Base-by-base conservation (phyloP, 2,888 invertebrate species). In the Hipparchia semele region DNA sequence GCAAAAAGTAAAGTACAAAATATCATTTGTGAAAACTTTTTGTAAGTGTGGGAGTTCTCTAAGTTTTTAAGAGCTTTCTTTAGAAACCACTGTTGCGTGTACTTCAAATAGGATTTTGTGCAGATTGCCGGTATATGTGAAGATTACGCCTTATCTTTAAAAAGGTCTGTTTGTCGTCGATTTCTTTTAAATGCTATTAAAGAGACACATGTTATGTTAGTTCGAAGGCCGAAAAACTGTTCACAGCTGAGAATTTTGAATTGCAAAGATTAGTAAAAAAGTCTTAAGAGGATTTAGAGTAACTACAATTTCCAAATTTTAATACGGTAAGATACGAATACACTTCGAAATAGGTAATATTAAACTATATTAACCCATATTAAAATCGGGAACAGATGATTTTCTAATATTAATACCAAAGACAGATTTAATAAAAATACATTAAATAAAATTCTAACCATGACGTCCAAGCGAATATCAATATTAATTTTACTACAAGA, bases 31-130 rank as follows among this genome's bases (percentile, higher is more conserved):
- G 82, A 84, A 86, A 84, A 83, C 86, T 86, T 88, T 87, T 84
- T 90, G 78, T 73, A 82, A 88, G 90, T 90, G 92, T 90, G 91
- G 90, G 93, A 90, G 90, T 87, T 82, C 83, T 83, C 83, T 79
- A 80, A 82, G 82, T 79, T 81, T 83, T 86, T 80, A 80, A 86
- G 84, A 87, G 87, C 73, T 74, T 79, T 81, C 87, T 88, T 89
- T 88, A 85, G 86, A 88, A 92, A 86, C 90, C 94, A 88, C 84
- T 86, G 90, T 90, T 88, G 92, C 94, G 91, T 94, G 88, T 84
- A 89, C 87, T 86, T 83, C 80, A 86, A 91, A 92, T 91, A 85
- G 91, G 92, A 92, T 92, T 90, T 87, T 81, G 85, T 86, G 83
- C 87, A 90, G 90, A 91, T 89, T 88, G 86, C 81, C 83, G 80